Evolutionary conservation across 1,140 invertebrate species (phyloP).

Genomic region (Eupristina koningsbergeri): DNA sequence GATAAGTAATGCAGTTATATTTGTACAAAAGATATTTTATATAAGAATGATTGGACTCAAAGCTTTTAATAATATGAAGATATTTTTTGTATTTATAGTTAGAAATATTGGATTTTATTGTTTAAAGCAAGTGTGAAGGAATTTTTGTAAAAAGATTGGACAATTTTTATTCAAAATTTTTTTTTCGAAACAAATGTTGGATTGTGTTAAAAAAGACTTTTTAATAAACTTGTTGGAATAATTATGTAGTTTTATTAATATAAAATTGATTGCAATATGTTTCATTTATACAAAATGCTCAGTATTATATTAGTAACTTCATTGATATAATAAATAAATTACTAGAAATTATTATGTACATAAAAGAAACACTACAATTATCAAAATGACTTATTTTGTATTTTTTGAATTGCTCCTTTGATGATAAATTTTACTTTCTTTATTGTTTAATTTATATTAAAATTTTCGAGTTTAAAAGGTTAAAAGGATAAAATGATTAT

Average conservation of each 20-base stretch:
- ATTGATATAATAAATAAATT: too few relatives aligned
- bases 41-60: background rate
- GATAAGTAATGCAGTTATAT: background rate
- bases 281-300: too few relatives aligned
- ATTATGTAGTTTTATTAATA: too few relatives aligned
- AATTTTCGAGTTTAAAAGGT: background rate
- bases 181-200: background rate
- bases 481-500: background rate
- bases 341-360: too few relatives aligned
- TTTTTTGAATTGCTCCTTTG: too few relatives aligned
- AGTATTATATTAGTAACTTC: too few relatives aligned
- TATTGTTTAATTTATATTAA: too few relatives aligned
- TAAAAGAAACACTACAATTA: too few relatives aligned
- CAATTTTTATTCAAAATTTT: background rate
- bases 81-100: background rate
- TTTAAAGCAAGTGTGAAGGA: background rate
- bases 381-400: too few relatives aligned
- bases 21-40: background rate
- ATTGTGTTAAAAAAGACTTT: background rate
- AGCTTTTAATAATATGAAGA: background rate
- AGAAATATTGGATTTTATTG: background rate
- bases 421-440: too few relatives aligned
- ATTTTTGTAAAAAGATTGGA: background rate
- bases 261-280: too few relatives aligned
- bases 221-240: background rate